Evolutionary conservation across 2,797 vertebrate genomes (phyloP), one percentile per base, ranked within the genome.

Genomic region (Siniperca obscura): DNA sequence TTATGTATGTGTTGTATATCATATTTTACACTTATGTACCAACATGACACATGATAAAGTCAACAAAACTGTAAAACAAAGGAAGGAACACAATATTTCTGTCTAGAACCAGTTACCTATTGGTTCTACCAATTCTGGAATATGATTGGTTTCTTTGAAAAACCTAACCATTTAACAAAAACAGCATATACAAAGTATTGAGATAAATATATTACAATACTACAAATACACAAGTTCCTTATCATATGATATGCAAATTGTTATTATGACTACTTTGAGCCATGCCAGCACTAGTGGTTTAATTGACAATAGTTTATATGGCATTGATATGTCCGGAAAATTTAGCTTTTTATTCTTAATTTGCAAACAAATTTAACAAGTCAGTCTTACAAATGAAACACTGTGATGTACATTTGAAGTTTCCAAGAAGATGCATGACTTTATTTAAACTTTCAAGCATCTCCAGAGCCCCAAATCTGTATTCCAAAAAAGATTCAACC

Each of bases 391-490:
- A 53, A n/a, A 22, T 44, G 19, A 67, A 68, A 70, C 16, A 30
- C 56, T 34, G 22, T 12, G 19, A 50, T 60, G 55, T 5, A 27
- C 66, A 60, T 42, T 16, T 50, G 19, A 40, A 36, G n/a, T 76
- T 70, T 40, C 34, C 17, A 42, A 67, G 27, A 30, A 65, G 25
- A 59, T 36, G 25, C 22, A 30, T 42, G 10, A 8, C n/a, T 66
- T 57, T 3, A 30, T 65, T 71, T 50, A n/a, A 75, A 65, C 14
- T 4, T 61, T 61, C n/a, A 44, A 36, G 55, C 55, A 68, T 56
- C 21, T 16, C 48, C 64, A 38, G 19, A n/a, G 27, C 6, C 27
- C 21, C 6, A 13, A 17, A 61, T 72, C 48, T 21, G 61, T 84
- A 56, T 72, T 71, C 50, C 22, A 61, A 19, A 9, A 12, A 40